A percentile compares a stretch with the other conserved stretches of the same genome.
phyloP scores from a whole-genome alignment of 2,113 vertebrate genomes.

The Antechinus stuartii region DNA sequence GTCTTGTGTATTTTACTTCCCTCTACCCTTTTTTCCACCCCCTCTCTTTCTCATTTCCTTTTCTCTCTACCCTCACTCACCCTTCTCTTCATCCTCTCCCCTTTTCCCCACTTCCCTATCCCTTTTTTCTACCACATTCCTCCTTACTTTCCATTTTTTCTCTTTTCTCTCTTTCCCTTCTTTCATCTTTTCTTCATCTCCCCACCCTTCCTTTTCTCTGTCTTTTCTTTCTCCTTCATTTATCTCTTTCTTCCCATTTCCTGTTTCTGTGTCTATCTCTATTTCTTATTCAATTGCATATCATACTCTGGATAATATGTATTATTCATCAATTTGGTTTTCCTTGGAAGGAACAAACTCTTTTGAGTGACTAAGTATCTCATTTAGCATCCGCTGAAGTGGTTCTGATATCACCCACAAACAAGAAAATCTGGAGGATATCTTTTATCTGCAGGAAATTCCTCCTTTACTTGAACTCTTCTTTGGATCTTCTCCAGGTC shows the following conservation, averaged over 20 bases:
- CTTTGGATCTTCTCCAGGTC: neutral
- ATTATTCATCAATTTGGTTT: neutral
- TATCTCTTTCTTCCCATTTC: neutral
- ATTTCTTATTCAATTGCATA: neutral
- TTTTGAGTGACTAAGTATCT: neutral
- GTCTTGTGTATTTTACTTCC: neutral
- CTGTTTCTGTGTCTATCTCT: neutral
- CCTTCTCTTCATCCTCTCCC: neutral
- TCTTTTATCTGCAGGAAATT: neutral
- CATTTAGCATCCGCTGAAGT: neutral
- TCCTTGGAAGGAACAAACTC: neutral
- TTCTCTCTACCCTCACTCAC: no score
- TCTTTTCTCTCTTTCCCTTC: neutral
- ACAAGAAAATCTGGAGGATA: neutral
- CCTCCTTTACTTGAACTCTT: neutral
- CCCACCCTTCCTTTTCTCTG: neutral
- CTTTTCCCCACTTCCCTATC: no score
- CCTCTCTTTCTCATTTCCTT: fast-evolving
- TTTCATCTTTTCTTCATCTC: no score
- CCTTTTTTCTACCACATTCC: no score
- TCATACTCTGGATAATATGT: neutral
- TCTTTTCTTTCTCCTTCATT: neutral
- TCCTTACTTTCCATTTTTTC: neutral
- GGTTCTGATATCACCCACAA: neutral
- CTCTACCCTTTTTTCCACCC: neutral